A percentile compares a stretch with the other conserved stretches of the same genome.
Conservation (phyloP, 23 tunicate genomes). For the Oikopleura dioica region DNA sequence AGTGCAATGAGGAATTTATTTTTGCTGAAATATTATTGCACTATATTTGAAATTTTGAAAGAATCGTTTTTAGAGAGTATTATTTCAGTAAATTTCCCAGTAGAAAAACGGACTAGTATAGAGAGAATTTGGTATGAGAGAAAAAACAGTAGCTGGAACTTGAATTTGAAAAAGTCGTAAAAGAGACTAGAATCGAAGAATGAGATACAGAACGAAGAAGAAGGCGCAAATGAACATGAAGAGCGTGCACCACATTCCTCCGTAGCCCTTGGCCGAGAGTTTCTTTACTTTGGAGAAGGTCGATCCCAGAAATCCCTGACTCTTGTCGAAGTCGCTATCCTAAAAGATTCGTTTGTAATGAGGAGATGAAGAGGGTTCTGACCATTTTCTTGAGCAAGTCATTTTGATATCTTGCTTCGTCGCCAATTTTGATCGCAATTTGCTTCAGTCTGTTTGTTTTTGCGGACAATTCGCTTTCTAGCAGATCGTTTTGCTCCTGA, state of each 20-base stretch:
- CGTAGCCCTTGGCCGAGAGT: not conserved
- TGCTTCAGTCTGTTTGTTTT: not conserved
- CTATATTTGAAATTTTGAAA: too few relatives aligned
- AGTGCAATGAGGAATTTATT: too few relatives aligned
- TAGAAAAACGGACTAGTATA: too few relatives aligned
- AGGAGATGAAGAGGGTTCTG: too few relatives aligned
- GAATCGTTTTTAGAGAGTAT: too few relatives aligned
- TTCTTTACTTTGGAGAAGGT: not conserved
- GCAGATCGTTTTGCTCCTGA: not conserved
- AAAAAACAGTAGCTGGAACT: too few relatives aligned
- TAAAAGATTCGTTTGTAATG: too few relatives aligned
- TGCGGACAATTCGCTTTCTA: not conserved
- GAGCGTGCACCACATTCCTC: not conserved
- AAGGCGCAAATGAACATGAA: not conserved
- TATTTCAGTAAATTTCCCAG: too few relatives aligned
- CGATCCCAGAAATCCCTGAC: not conserved
- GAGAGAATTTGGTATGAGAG: too few relatives aligned
- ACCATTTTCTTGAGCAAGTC: not conserved
- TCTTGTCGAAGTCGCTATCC: not conserved
- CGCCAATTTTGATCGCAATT: not conserved
- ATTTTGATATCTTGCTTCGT: not conserved
- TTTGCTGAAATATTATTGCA: too few relatives aligned
- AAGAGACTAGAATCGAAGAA: not conserved
- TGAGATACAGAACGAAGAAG: not conserved
- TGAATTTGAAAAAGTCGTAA: too few relatives aligned